A percentile compares a stretch with the other conserved stretches of the same genome.
Evolutionary conservation across 2,888 invertebrate genomes (phyloP).

Genomic region (Eupithecia dodoneata): DNA sequence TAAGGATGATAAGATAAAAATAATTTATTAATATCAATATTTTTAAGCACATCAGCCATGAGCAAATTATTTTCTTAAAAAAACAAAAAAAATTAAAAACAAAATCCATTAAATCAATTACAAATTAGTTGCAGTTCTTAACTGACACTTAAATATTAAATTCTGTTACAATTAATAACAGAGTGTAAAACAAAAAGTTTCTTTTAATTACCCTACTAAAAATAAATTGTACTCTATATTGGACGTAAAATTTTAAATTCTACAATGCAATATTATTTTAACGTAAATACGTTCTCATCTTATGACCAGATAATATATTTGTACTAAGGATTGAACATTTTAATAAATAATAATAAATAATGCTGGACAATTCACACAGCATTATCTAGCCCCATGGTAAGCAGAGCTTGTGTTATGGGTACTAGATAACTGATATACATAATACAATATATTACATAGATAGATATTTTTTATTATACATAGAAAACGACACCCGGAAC

Average conservation of each 20-base stretch:
- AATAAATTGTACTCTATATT: not conserved
- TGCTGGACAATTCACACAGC: too few relatives aligned
- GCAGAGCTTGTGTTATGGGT: too few relatives aligned
- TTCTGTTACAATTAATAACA: not conserved
- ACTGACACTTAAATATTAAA: not conserved
- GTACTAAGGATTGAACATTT: constrained; percentile 21
- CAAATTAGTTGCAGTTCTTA: not conserved
- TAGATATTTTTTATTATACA: too few relatives aligned
- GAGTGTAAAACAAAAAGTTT: not conserved
- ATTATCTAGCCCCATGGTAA: too few relatives aligned
- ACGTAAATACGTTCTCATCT: not conserved
- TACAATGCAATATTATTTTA: not conserved
- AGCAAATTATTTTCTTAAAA: not conserved
- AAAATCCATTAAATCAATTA: not conserved
- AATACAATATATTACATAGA: too few relatives aligned
- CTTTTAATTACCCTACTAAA: not conserved
- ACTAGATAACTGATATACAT: too few relatives aligned
- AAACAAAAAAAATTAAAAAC: not conserved
- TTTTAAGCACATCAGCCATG: not conserved
- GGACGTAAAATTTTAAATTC: constrained; percentile 1
- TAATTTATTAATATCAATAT: not conserved
- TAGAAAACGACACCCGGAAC: too few relatives aligned
- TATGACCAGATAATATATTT: constrained; percentile 12
- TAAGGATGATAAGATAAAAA: not conserved
- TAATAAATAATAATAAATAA: too few relatives aligned